phyloP scores from a whole-genome alignment of 1,140 invertebrate species.

The Drosophila varians region DNA sequence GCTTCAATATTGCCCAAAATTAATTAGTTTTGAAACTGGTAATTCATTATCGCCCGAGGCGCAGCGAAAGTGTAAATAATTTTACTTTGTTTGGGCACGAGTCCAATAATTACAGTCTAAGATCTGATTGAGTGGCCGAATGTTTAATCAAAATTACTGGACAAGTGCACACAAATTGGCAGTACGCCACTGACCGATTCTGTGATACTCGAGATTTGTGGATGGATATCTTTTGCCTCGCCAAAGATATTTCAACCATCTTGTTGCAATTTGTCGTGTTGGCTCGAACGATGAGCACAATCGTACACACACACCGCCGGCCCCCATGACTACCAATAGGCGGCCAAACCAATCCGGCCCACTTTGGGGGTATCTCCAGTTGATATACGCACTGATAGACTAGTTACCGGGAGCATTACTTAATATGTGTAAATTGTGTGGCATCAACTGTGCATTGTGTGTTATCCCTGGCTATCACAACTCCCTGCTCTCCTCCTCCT shows the following conservation, averaged over 20 bases:
- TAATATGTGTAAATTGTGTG: conserved; percentile 81
- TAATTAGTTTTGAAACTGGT: neutral
- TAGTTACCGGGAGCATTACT: conserved; percentile 76
- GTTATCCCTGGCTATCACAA: conserved; percentile 70
- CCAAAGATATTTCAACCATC: conserved; percentile 55
- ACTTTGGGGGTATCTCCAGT: conserved; percentile 17
- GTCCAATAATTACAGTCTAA: neutral
- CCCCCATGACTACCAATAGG: neutral
- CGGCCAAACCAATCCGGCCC: neutral
- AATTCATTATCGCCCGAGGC: neutral
- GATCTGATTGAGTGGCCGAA: neutral
- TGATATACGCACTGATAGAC: conserved; percentile 53
- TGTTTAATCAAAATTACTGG: conserved; percentile 31
- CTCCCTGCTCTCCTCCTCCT: conserved; percentile 20
- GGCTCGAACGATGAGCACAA: conserved; percentile 16
- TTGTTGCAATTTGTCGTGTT: conserved; percentile 66
- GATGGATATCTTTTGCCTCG: conserved; percentile 33
- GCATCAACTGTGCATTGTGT: conserved; percentile 79
- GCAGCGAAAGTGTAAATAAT: neutral
- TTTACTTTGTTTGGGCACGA: neutral
- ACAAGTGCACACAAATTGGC: conserved; percentile 1
- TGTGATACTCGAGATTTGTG: conserved; percentile 5
- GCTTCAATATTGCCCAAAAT: neutral
- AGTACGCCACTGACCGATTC: neutral
- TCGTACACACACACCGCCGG: conserved; percentile 27